Conservation (phyloP, 1,140 invertebrate genomes). For the Acromyrmex charruanus region DNA sequence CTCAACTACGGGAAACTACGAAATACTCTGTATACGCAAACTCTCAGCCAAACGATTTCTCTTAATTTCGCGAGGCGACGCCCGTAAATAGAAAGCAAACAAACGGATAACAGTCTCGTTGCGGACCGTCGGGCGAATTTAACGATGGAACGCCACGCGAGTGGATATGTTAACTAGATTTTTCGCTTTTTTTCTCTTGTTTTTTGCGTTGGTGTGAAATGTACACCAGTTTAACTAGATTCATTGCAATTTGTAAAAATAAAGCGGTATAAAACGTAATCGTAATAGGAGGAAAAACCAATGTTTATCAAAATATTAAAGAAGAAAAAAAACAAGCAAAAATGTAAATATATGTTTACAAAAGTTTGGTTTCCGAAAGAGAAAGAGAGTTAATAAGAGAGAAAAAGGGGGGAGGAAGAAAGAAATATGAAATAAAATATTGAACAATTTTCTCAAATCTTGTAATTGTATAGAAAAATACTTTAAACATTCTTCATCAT, state of each 20-base stretch:
- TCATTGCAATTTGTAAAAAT: conserved; percentile 43
- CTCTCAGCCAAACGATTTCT: conserved; percentile 58
- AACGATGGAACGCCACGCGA: conserved; percentile 55
- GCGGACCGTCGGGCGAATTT: conserved; percentile 51
- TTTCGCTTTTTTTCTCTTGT: conserved; percentile 39
- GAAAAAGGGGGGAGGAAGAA: too few species aligned
- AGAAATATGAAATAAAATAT: background rate
- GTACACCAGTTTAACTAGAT: conserved; percentile 43
- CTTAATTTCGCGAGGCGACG: conserved; percentile 59
- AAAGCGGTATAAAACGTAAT: conserved; percentile 22
- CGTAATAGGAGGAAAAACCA: conserved; percentile 24
- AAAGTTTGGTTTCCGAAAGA: background rate
- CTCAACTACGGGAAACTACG: conserved; percentile 40
- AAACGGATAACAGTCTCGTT: conserved; percentile 60
- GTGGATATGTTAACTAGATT: conserved; percentile 54
- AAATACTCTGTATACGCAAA: conserved; percentile 43
- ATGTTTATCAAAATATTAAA: conserved; percentile 23
- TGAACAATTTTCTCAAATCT: background rate
- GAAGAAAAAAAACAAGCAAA: background rate
- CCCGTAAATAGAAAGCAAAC: conserved; percentile 60
- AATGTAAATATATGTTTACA: background rate
- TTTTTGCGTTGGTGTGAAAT: conserved; percentile 19
- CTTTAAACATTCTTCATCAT: background rate
- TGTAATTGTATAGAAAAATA: background rate
- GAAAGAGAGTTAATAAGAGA: too few species aligned